Conservation (phyloP, 2,797 vertebrate species). For the Lithobates pipiens region DNA sequence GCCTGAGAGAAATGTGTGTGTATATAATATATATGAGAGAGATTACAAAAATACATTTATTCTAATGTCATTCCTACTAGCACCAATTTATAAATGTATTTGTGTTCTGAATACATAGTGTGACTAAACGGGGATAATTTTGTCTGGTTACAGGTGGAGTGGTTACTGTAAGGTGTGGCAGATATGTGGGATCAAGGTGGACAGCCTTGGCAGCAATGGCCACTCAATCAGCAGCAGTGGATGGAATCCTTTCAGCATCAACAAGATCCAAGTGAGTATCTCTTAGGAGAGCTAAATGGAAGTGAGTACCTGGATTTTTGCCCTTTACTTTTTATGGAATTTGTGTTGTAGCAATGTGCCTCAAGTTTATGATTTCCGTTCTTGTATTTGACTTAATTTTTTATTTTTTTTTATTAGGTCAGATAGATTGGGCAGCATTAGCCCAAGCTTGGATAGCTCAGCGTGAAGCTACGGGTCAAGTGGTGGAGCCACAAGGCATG, state of each 20-base stretch:
- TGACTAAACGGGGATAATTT: neutral
- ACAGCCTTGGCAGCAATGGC: constrained; percentile 99
- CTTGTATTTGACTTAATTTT: neutral
- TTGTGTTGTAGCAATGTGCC: neutral
- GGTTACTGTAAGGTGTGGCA: constrained; percentile 58
- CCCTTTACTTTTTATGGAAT: neutral
- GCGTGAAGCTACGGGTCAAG: constrained; percentile 89
- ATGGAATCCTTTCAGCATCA: constrained; percentile 99
- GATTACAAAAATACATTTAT: too few relatives aligned
- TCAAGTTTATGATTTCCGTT: neutral
- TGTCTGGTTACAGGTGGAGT: constrained; percentile 16
- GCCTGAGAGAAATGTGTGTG: too few relatives aligned
- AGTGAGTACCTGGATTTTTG: neutral
- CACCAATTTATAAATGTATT: neutral
- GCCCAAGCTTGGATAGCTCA: constrained; percentile 99
- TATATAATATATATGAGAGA: too few relatives aligned
- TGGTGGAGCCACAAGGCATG: constrained; percentile 82
- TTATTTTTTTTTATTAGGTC: constrained; percentile 77
- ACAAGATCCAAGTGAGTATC: constrained; percentile 92
- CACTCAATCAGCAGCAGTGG: constrained; percentile 98
- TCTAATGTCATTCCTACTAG: neutral
- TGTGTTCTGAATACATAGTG: neutral
- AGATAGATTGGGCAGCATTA: constrained; percentile 98
- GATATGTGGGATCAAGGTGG: constrained; percentile 99
- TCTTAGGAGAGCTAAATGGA: neutral